phyloP scores from a whole-genome alignment of 2,113 vertebrate species.

The Stegostoma tigrinum region DNA sequence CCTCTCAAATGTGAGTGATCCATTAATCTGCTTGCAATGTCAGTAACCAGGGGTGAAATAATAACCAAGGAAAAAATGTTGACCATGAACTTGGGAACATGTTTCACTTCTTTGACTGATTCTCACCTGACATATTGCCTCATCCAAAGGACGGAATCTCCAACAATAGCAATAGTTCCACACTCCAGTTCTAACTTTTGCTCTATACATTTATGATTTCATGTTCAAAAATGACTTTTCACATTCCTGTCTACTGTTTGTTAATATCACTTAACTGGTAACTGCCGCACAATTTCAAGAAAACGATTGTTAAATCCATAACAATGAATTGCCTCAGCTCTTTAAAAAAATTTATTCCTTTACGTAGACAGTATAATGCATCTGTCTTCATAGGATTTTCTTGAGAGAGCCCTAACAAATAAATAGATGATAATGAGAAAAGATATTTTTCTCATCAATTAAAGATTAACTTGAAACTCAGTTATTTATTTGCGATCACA shows the following conservation, averaged over 20 bases:
- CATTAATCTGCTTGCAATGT: not conserved
- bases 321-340: not conserved
- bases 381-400: not conserved
- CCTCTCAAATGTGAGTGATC: not conserved
- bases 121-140: not conserved
- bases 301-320: not conserved
- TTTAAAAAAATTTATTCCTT: not conserved
- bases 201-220: not conserved
- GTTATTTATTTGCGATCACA: not conserved
- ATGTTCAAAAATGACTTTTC: not conserved
- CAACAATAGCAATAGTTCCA: not conserved
- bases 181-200: not conserved
- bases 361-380: not conserved
- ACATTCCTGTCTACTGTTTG: not conserved
- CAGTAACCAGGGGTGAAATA: not conserved
- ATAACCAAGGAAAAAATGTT: not conserved
- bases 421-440: not conserved
- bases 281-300: not conserved
- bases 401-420: not conserved
- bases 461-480: not conserved
- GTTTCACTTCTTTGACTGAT: not conserved
- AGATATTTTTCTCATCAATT: not conserved
- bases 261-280: not conserved
- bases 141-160: not conserved
- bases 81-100: not conserved